Evolutionary conservation across 2,113 vertebrate species (phyloP), one percentile per base, ranked within the genome.

Genomic region (Chiloscyllium plagiosum): DNA sequence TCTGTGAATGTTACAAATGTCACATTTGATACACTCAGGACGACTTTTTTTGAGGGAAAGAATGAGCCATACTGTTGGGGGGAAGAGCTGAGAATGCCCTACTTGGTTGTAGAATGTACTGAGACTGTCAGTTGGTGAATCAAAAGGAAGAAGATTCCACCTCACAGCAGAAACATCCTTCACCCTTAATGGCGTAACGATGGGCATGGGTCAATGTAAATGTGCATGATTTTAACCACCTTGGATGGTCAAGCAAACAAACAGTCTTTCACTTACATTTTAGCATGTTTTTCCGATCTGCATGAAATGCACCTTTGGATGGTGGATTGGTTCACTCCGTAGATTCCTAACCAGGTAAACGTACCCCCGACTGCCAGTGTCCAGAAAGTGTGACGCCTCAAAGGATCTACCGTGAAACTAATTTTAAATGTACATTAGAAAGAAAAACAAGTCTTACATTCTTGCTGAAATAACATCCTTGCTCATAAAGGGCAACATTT

Each of bases 341-440:
- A 99, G 96, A 99, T 96, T 4, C 98, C 98, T 0, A 99, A 96
- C 98, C 98, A 99, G 0, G 98, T 99, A 96, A 99, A 98, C 0
- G 98, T 98, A 96, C 98, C 98, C 50, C 98, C 98, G 10, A 98
- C 89, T 47, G 97, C 72, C 37, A 98, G 97, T 6, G 98, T 98
- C 98, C 98, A 99, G 96, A 99, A 98, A 0, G 98, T 99, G 5
- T 99, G 98, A 22, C 98, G 96, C 94, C 98, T 98, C 96, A 99
- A 96, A 65, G 98, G 98, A 78, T 98, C 98, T 0, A 96, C 26
- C 52, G 98, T 97, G 96, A 98, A 98, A 96, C 97, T 98, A 87
- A 17, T 68, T 86, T 47, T 4, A 26, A 76, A 29, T 56, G 70
- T n/a, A 33, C 66, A 66, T 68, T 65, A 68, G 47, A 12, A 0